Percentiles rank a stretch among this genome's conserved stretches.
Conservation (phyloP, 2,888 invertebrate genomes). For the Cantharis rufa region DNA sequence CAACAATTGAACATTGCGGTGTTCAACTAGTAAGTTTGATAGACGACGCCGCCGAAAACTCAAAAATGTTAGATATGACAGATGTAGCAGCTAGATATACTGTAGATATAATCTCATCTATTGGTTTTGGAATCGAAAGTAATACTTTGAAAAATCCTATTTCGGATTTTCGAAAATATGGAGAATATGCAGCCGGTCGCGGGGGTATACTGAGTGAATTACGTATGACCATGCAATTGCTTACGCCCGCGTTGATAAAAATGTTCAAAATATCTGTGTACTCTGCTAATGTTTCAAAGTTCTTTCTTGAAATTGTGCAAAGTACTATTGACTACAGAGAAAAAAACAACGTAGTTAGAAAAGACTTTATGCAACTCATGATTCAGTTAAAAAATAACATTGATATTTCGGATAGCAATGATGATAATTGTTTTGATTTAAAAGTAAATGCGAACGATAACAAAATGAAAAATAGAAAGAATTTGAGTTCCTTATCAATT, state of each 20-base stretch:
- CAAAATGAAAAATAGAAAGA: not conserved
- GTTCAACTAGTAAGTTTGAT: conserved; percentile 14
- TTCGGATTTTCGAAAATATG: not conserved
- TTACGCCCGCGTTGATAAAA: not conserved
- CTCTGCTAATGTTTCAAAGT: not conserved
- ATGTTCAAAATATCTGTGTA: not conserved
- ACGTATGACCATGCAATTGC: not conserved
- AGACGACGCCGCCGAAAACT: conserved; percentile 30
- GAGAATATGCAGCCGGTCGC: not conserved
- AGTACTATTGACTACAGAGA: not conserved
- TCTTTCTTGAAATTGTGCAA: not conserved
- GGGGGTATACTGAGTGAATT: not conserved
- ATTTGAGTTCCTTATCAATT: not conserved
- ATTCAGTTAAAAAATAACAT: not conserved
- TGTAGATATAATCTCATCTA: not conserved
- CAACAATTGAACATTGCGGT: not conserved
- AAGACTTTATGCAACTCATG: not conserved
- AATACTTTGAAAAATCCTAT: not conserved
- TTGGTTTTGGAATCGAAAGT: not conserved
- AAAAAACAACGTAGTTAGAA: not conserved
- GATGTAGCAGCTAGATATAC: conserved; percentile 55
- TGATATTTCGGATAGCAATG: not conserved
- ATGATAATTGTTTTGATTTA: not conserved
- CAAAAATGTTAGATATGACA: conserved; percentile 51
- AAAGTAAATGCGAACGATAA: not conserved